phyloP scores from a whole-genome alignment of 1,140 invertebrate genomes.

The Antheraea mylitta region DNA sequence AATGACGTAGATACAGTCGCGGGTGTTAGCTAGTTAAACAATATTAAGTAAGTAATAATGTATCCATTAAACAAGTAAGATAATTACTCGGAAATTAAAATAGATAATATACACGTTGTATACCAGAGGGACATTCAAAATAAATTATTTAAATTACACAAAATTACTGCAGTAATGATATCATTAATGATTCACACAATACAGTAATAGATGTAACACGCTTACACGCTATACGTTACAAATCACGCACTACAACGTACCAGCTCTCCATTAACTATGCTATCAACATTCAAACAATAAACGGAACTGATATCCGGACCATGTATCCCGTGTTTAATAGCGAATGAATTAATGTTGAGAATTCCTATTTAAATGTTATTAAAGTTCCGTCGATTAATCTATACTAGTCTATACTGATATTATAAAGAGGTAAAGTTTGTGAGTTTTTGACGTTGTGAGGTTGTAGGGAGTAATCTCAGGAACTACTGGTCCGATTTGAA shows the following conservation, averaged over 20 bases:
- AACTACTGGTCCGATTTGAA: too few relatives aligned
- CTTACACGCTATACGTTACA: not conserved
- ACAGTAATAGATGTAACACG: not conserved
- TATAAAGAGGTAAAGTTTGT: too few relatives aligned
- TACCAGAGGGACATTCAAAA: not conserved
- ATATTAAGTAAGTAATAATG: too few relatives aligned
- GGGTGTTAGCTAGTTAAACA: too few relatives aligned
- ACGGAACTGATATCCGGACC: slow-evolving; percentile 10
- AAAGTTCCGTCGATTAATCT: too few relatives aligned
- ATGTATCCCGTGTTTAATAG: not conserved
- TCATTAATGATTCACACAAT: not conserved
- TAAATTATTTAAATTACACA: slow-evolving; percentile 4
- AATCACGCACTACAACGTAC: slow-evolving; percentile 5
- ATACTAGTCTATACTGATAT: too few relatives aligned
- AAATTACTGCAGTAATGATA: slow-evolving; percentile 6
- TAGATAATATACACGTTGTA: too few relatives aligned
- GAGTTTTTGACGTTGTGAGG: too few relatives aligned
- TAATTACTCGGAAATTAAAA: too few relatives aligned
- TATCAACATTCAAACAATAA: slow-evolving; percentile 48
- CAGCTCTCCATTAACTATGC: slow-evolving; percentile 16
- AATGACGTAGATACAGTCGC: too few relatives aligned
- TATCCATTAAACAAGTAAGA: too few relatives aligned
- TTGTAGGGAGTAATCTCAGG: too few relatives aligned
- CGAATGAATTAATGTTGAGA: not conserved
- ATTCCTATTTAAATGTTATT: not conserved